Conservation (phyloP, 2,797 vertebrate species). For the Margarornis squamiger region DNA sequence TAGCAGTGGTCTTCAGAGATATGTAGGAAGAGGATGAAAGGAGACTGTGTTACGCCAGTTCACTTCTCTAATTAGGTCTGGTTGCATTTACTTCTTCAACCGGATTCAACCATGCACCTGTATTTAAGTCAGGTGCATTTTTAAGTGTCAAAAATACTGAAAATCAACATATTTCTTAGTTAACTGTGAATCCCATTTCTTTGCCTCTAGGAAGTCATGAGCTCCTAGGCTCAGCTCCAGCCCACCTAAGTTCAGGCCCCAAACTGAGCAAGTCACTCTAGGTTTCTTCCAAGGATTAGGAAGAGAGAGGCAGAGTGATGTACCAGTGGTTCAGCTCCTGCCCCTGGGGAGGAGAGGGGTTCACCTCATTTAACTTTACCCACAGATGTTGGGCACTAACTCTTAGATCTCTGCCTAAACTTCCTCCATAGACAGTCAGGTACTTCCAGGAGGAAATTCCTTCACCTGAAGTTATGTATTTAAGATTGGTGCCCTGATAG, state of each 20-base stretch:
- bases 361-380: not conserved
- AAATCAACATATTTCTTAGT: not conserved
- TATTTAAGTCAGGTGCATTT: not conserved
- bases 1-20: slow-evolving; percentile 1
- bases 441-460: not conserved
- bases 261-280: not conserved
- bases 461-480: not conserved
- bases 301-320: not conserved
- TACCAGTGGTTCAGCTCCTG: not conserved
- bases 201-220: not conserved
- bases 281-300: not conserved
- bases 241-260: not conserved
- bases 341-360: not conserved
- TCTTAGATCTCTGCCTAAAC: not conserved
- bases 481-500: not conserved
- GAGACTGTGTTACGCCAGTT: not conserved
- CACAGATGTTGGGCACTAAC: not conserved
- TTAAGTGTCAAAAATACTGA: not conserved
- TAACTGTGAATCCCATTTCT: not conserved
- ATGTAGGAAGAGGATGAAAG: not conserved
- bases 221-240: not conserved
- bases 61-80: not conserved
- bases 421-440: not conserved
- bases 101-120: not conserved
- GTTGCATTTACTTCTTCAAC: not conserved